Evolutionary conservation across 1,140 invertebrate genomes (phyloP).

Genomic region (Euschistus heros): DNA sequence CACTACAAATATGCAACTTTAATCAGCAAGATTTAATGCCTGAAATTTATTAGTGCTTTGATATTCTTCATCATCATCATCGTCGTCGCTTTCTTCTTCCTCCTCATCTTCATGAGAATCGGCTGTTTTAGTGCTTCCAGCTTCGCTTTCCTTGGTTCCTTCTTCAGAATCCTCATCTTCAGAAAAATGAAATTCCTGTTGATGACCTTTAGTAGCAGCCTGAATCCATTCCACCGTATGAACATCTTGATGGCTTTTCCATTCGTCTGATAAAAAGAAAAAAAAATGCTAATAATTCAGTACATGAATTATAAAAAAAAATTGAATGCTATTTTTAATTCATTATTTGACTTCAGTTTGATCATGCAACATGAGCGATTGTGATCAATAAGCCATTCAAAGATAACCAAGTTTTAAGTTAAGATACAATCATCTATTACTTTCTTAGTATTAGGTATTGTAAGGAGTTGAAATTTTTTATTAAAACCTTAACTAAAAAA

Average conservation of each 20-base stretch:
- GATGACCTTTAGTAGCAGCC: conserved; percentile 36
- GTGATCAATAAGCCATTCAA: too few species aligned
- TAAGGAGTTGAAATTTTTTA: too few species aligned
- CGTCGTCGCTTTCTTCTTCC: background rate
- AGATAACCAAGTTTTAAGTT: too few species aligned
- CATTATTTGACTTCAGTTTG: too few species aligned
- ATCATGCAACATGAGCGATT: too few species aligned
- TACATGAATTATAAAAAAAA: background rate
- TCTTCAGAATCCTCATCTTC: background rate
- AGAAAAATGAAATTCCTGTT: conserved; percentile 21
- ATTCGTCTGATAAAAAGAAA: conserved; percentile 38
- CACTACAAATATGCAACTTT: background rate
- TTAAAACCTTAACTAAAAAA: too few species aligned
- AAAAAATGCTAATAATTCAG: background rate
- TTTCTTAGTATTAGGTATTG: too few species aligned
- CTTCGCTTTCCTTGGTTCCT: background rate
- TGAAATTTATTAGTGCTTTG: conserved; percentile 3
- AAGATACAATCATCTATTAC: too few species aligned
- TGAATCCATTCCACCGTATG: conserved; percentile 52
- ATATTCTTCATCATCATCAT: background rate
- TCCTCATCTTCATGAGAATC: background rate
- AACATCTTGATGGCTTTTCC: conserved; percentile 45
- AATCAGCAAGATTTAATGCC: background rate
- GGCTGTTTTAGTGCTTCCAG: background rate
- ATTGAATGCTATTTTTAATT: too few species aligned